phyloP scores from a whole-genome alignment of 2,113 vertebrate species.

The Astur gentilis region DNA sequence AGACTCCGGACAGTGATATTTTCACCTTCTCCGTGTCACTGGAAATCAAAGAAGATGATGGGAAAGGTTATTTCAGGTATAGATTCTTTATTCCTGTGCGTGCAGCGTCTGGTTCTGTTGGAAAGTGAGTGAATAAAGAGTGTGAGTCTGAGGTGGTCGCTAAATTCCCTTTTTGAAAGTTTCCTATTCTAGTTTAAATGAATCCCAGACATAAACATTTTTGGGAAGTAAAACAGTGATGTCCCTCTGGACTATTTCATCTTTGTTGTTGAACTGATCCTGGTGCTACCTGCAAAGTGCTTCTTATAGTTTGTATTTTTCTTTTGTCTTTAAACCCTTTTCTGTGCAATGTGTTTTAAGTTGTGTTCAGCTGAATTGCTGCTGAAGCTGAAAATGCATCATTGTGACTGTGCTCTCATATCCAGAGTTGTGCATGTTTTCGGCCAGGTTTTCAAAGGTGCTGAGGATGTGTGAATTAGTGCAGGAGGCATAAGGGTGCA shows the following conservation, averaged over 20 bases:
- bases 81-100: not conserved
- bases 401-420: not conserved
- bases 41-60: constrained; percentile 98
- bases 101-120: not conserved
- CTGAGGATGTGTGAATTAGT: not conserved
- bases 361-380: not conserved
- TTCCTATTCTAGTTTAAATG: not conserved
- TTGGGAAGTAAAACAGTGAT: not conserved
- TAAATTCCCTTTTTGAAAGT: not conserved
- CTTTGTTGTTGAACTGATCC: not conserved
- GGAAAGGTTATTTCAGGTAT: constrained; percentile 97
- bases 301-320: not conserved
- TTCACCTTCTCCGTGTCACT: constrained; percentile 96
- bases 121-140: not conserved
- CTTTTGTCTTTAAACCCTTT: not conserved
- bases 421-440: not conserved
- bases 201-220: not conserved
- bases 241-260: not conserved
- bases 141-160: not conserved
- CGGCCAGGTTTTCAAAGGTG: not conserved
- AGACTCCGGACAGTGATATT: constrained; percentile 94
- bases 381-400: not conserved
- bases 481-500: not conserved
- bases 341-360: not conserved
- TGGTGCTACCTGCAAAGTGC: not conserved